Percentiles rank a stretch among this genome's conserved stretches.
These are phyloP conservation scores for Limnephilus lunatus DNA, from an alignment of 2,888 invertebrate genomes.

Conservation along the genomic window DNA sequence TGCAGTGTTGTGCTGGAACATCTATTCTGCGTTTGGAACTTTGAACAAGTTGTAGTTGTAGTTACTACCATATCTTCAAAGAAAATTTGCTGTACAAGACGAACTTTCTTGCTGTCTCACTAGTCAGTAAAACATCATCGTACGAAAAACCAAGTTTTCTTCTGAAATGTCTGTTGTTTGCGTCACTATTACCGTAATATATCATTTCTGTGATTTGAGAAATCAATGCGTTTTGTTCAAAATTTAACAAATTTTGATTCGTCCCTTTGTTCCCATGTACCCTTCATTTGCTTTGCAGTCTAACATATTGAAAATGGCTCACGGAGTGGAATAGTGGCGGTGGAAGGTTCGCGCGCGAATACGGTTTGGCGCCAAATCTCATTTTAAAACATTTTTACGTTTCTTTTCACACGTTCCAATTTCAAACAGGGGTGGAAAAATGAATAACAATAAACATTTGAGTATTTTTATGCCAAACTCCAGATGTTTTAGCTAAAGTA, in stretches of 20 bases:
- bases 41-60: no score
- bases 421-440: conserved; percentile 20
- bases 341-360: conserved; percentile 25
- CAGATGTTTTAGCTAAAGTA: no score
- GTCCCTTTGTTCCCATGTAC: background rate
- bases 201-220: no score
- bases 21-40: no score
- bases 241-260: background rate
- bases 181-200: no score
- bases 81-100: no score
- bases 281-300: conserved; percentile 30
- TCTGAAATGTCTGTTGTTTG: no score
- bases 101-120: no score
- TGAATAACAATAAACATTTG: background rate
- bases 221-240: background rate
- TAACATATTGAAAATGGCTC: conserved; percentile 51
- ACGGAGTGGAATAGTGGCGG: conserved; percentile 12
- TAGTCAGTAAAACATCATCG: no score
- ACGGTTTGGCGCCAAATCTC: conserved; percentile 54
- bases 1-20: no score
- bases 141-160: no score
- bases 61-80: no score
- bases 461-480: background rate
- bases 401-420: conserved; percentile 43
- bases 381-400: conserved; percentile 57